phyloP scores from a whole-genome alignment of 2,797 vertebrate genomes.

The Lepilemur septentrionalis region DNA sequence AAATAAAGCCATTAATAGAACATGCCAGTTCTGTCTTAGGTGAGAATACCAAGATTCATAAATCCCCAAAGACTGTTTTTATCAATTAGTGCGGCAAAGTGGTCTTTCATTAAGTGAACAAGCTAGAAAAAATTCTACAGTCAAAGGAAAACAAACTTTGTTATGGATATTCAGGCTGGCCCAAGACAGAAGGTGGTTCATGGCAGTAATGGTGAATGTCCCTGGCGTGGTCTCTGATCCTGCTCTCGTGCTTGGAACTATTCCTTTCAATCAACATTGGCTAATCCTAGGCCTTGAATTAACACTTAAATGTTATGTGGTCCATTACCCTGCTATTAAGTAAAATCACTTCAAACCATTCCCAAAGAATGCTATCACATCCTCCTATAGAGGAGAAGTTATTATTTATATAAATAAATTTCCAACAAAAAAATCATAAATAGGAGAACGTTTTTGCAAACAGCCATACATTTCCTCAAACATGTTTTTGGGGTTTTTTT shows the following conservation, averaged over 20 bases:
- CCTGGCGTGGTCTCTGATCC: fast-evolving
- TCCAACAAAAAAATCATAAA: background rate
- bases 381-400: background rate
- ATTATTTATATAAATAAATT: background rate
- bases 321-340: background rate
- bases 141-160: background rate
- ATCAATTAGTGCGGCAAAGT: background rate
- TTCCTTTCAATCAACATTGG: background rate
- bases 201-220: too few relatives aligned
- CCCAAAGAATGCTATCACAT: background rate
- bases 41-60: background rate
- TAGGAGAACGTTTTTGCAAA: background rate
- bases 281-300: background rate
- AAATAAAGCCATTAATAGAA: background rate
- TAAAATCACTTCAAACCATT: background rate
- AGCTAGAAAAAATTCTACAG: background rate
- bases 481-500: background rate
- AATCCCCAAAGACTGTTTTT: background rate
- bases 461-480: background rate
- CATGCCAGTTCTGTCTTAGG: background rate
- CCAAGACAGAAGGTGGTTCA: background rate
- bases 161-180: background rate
- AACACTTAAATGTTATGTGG: background rate
- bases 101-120: background rate
- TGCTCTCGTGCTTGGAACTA: background rate